These are phyloP conservation scores for Temnothorax rugatulus DNA, from an alignment of 2,888 invertebrate species.

Conservation along the genomic window DNA sequence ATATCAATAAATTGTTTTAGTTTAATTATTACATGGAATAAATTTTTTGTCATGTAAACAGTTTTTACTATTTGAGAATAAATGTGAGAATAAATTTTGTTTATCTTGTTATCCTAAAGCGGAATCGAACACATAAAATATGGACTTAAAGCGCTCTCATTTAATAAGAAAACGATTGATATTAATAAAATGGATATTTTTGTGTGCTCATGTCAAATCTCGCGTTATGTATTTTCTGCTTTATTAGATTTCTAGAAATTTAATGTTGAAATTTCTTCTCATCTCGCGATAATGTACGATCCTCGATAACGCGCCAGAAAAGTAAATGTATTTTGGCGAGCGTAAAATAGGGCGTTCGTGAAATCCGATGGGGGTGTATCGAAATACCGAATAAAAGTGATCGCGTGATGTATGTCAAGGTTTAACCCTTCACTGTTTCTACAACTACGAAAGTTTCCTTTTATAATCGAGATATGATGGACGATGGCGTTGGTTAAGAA, in stretches of 20 bases:
- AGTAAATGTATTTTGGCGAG: constrained; percentile 13
- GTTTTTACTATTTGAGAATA: neutral
- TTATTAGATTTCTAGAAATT: constrained; percentile 19
- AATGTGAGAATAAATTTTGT: neutral
- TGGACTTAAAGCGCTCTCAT: neutral
- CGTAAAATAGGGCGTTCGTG: constrained; percentile 43
- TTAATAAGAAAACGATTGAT: neutral
- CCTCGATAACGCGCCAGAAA: neutral
- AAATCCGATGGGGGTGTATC: constrained; percentile 25
- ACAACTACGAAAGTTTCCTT: constrained; percentile 33
- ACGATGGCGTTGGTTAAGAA: neutral
- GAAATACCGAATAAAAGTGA: constrained; percentile 38
- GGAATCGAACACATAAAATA: neutral
- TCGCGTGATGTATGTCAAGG: constrained; percentile 56
- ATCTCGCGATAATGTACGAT: neutral
- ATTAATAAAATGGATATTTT: neutral
- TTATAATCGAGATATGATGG: constrained; percentile 20
- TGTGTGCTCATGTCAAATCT: neutral
- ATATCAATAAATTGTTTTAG: neutral
- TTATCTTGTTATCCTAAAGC: neutral
- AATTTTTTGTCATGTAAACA: neutral
- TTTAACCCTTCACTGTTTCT: constrained; percentile 18
- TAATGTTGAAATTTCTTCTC: neutral
- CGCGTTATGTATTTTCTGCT: neutral
- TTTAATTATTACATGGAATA: neutral